Evolutionary conservation across 2,113 vertebrate species (phyloP).

Genomic region (human): GRCh38 chr4:185823501-185824000

Average conservation of each 20-base stretch:
- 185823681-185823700: background rate
- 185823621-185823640: background rate
- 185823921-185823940: background rate
- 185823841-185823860: background rate
- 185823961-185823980: background rate
- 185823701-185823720: background rate
- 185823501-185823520: background rate
- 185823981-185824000: background rate
- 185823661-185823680: background rate
- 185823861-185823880: background rate
- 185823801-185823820: slow-evolving; percentile 9
- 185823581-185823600: background rate
- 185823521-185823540: background rate
- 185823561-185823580: background rate
- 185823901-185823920: background rate
- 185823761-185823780: background rate
- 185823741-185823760: background rate
- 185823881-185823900: background rate
- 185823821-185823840: background rate
- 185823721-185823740: background rate
- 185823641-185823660: background rate
- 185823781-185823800: background rate
- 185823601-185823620: background rate
- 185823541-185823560: background rate
- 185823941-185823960: background rate